Conservation (phyloP, 2,113 vertebrate genomes). For the Macroglossus sobrinus region DNA sequence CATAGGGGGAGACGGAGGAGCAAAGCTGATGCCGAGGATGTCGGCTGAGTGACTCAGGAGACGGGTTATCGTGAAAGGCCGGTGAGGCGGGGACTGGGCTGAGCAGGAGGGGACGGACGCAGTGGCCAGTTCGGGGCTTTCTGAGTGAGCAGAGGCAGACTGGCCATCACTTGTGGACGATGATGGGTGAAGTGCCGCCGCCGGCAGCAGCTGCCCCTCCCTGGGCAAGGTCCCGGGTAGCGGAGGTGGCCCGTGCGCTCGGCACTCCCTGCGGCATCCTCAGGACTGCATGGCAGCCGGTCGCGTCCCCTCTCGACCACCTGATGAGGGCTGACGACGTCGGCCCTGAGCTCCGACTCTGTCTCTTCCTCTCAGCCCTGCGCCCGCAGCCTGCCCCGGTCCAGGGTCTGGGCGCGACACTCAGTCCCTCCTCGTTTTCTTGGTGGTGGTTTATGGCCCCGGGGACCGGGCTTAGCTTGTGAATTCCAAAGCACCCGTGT, state of each 20-base stretch:
- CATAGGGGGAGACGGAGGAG: background rate
- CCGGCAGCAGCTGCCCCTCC: fast-evolving
- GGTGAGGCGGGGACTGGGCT: background rate
- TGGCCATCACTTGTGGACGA: background rate
- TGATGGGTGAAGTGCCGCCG: fast-evolving
- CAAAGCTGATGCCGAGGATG: background rate
- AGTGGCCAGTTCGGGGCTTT: background rate
- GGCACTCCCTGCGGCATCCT: background rate
- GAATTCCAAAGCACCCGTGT: background rate
- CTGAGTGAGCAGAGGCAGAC: background rate
- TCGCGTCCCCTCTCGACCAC: background rate
- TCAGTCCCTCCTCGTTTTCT: background rate
- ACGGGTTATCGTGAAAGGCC: background rate
- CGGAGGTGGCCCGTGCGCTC: background rate
- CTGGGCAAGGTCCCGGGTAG: background rate
- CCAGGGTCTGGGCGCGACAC: background rate
- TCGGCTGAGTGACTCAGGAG: background rate
- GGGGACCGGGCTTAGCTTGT: background rate
- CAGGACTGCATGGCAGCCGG: fast-evolving
- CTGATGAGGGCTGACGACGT: background rate
- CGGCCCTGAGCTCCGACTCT: background rate
- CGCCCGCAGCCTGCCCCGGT: background rate
- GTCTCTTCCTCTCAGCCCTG: too few relatives aligned
- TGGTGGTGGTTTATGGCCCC: background rate
- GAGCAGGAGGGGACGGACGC: background rate